Base-by-base conservation (phyloP, 2,888 invertebrate species). In the Graphium colonna region DNA sequence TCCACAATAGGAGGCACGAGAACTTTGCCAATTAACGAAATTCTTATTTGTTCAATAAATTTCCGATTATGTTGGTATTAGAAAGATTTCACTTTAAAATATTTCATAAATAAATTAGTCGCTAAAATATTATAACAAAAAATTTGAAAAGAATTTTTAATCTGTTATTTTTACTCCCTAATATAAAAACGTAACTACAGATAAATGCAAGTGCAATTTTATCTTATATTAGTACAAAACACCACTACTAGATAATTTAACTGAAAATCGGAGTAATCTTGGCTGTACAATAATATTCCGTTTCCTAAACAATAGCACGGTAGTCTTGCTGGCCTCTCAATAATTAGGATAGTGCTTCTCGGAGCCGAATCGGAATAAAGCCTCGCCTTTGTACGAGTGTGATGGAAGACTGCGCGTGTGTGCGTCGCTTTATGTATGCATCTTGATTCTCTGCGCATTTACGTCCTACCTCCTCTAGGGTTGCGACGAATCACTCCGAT, bases 281-380 rank as follows among this genome's bases (percentile, higher is more conserved):
- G 39, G 28, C 43, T 28, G 52, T 15, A 40, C 49, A 71, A 73
- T 71, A 69, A 67, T 67, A 68, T 68, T 68, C 65, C 63, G 61
- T 70, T 64, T 63, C 57, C 60, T 65, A 60, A 74, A 79, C 82
- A 79, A 79, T 79, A 71, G 77, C 60, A 64, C 65, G 63, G 71
- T 64, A 64, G 68, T 64, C 68, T 71, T 74, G 77, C 71, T 71
- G 69, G 74, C 71, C 78, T 79, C 77, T 79, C 83, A 83, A 87
- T 87, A 85, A 87, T 83, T 84, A 82, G 91, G 92, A 74, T 90
- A 93, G 94, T 92, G 91, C 95, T 94, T 90, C 92, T 83, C 77
- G 73, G 77, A 76, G 75, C 78, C 73, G 79, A 92, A 78, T 80
- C 84, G 77, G 85, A 82, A 85, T 83, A 83, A 85, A 84, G 84